Evolutionary conservation across 2,888 invertebrate species (phyloP).

Genomic region (Volucella bombylans): DNA sequence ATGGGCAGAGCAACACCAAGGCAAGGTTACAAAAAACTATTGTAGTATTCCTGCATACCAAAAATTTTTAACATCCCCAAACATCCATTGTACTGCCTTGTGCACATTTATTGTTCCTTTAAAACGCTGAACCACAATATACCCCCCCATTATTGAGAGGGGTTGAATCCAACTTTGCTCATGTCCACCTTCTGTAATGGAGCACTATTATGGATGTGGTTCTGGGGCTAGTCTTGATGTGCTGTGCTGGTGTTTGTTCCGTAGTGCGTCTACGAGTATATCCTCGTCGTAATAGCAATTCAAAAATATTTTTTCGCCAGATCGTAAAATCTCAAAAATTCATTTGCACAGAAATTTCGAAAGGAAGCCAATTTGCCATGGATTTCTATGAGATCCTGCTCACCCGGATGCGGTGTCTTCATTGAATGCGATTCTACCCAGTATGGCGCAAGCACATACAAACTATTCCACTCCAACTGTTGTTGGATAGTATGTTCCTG

Average conservation of each 20-base stretch:
- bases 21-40: conserved; percentile 30
- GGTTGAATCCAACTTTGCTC: too few species aligned
- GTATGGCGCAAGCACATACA: conserved; percentile 1
- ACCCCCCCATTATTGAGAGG: background rate
- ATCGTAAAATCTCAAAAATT: conserved; percentile 74
- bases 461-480: background rate
- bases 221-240: too few species aligned
- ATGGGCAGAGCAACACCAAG: conserved; percentile 17
- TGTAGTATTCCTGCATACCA: conserved; percentile 62
- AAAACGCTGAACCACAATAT: conserved; percentile 7
- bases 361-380: conserved; percentile 73
- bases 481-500: too few species aligned
- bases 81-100: background rate
- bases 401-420: conserved; percentile 66
- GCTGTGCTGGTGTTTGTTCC: conserved; percentile 1
- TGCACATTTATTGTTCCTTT: conserved; percentile 63
- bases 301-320: conserved; percentile 60
- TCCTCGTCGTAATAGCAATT: conserved; percentile 44
- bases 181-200: too few species aligned
- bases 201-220: too few species aligned
- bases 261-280: background rate
- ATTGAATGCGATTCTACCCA: conserved; percentile 11
- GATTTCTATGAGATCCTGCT: conserved; percentile 66
- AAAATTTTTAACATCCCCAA: conserved; percentile 1
- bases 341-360: conserved; percentile 73